Base-by-base conservation (phyloP, 2,888 invertebrate species). In the Allolobophora icterica region DNA sequence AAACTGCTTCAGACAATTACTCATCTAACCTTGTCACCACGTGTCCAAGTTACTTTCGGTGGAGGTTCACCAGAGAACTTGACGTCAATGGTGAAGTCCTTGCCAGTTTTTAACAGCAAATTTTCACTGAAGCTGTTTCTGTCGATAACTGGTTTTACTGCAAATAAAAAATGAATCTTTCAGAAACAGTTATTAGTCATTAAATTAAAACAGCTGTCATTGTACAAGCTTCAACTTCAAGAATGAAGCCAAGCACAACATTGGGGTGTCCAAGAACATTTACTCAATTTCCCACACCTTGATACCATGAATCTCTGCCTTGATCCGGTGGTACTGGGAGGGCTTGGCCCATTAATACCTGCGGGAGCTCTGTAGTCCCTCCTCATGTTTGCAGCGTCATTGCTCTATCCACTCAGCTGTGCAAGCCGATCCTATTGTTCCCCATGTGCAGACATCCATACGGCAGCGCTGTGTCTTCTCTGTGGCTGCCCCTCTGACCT, bases 21-120 rank as follows among this genome's bases (percentile, higher is more conserved):
- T 71, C n/a, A 71, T 40, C 89, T 90, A 91, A 94, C 93, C 92
- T 94, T 92, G 21, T 92, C 93, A 84, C 91, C 92, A 35, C 90
- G 93, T 11, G 91, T 97, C 99, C 99, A 99, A 94, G 96, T 97
- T 45, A 97, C 98, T 94, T 97, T 97, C 0, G 99, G 99, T 94
- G 98, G 98, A 3, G 99, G 99, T 95, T 99, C 99, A 94, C 99
- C 99, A 92, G 98, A 98, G 94, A 97, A 99, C 94, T 98, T 98
- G 93, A 99, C 98, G 94, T 99, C 98, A 94, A 97, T 97, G 93
- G 97, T 97, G 94, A 99, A 97, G 1, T 98, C 97, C 96, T 99
- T 98, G 87, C 99, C 99, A 95, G 98, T 99, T 96, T 99, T 99
- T 89, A 99, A 97, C 71, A 98, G 97, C 93, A 99, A 96, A 58